Evolutionary conservation across 64 coral and sea anemone species (phyloP), one percentile per base, ranked within the genome.

Genomic region (Porites australiensis): DNA sequence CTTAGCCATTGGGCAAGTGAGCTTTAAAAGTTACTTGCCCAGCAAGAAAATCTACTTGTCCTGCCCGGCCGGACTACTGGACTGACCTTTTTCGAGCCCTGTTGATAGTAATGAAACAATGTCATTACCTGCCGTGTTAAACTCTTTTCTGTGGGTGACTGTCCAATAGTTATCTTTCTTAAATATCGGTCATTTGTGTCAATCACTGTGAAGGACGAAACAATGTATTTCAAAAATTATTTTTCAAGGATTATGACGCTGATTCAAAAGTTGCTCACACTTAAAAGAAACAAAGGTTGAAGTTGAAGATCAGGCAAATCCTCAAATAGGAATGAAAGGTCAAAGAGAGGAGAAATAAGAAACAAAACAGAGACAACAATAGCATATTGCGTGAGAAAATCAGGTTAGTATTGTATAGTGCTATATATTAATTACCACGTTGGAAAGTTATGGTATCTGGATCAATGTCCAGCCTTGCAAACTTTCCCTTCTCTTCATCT

Each of bases 391-490:
- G 1, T 37, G 27, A 37, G 27, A 37, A 37, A 37, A 37, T 37
- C 27, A 37, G 27, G 27, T 13, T 9, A 23, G 27, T 7, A 43
- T 14, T 70, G 19, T 4, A 15, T 13, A 50, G 5, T 65, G 68
- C 53, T 43, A 87, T 27, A 55, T n/a, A 57, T 68, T 2, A 13
- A 64, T 59, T 46, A 99, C 98, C 98, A 89, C 98, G 89, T 75
- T 99, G 98, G 53, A 95, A 99, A 21, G 94, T 91, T 64, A 99
- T 92, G 20, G 90, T 99, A 22, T 90, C 91, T 44, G 94, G 82
- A 21, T 99, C 98, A 72, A 99, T 99, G 45, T 96, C 94, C 74
- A 99, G 74, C 79, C 98, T 94, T 8, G 94, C 94, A 99, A 99
- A 99, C 66, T 77, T 81, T 4, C 58, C 16, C 10, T 90, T 82